These are phyloP conservation scores for Cossypha niveicapilla DNA, from an alignment of 2,797 vertebrate species.

Conservation along the genomic window DNA sequence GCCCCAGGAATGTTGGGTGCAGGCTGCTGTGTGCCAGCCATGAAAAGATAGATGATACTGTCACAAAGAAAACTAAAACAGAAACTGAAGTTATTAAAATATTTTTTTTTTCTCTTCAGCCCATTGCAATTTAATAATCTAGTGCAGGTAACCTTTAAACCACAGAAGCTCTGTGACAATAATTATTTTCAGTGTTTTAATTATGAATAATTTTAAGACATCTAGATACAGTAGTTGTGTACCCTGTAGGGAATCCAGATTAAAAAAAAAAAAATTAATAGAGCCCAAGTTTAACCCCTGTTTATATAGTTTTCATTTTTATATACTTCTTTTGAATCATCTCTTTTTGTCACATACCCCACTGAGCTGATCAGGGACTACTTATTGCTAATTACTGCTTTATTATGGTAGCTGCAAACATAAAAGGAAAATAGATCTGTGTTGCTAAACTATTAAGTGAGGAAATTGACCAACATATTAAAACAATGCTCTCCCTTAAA, in stretches of 20 bases:
- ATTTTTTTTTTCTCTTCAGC: neutral
- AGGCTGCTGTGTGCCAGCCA: neutral
- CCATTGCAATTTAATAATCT: neutral
- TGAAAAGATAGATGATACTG: neutral
- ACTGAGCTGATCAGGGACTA: neutral
- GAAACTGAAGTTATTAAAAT: neutral
- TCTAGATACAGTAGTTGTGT: neutral
- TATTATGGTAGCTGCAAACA: neutral
- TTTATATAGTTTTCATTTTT: neutral
- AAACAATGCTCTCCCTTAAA: neutral
- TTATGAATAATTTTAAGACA: neutral
- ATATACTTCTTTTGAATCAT: neutral
- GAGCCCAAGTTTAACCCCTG: neutral
- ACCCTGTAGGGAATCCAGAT: neutral
- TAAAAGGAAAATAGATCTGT: neutral
- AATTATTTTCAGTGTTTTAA: neutral
- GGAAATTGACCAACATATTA: neutral
- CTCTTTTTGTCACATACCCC: neutral
- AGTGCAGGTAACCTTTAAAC: neutral
- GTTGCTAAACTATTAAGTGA: neutral
- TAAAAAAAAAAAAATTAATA: accelerated
- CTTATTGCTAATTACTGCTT: neutral
- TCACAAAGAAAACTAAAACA: neutral
- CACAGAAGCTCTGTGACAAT: neutral
- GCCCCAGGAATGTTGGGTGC: neutral